phyloP scores from a whole-genome alignment of 1,140 invertebrate genomes.

The Trichoplusia ni region DNA sequence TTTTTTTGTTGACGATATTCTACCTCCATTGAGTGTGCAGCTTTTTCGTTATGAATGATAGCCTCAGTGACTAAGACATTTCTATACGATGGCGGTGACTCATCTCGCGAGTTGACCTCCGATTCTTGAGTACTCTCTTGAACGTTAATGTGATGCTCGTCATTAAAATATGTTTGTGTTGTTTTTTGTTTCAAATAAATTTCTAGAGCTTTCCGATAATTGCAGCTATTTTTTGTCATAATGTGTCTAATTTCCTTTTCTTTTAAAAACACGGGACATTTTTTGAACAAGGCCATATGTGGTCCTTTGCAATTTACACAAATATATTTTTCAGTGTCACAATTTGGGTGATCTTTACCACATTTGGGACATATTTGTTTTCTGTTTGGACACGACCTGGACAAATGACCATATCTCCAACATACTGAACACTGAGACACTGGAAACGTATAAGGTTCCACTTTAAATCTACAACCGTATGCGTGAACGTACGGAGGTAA shows the following conservation, averaged over 20 bases:
- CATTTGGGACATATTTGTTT: conserved; percentile 22
- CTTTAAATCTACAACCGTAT: conserved; percentile 22
- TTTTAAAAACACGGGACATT: conserved; percentile 39
- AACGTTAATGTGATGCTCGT: too few relatives aligned
- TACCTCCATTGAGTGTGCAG: too few relatives aligned
- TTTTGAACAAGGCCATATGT: conserved; percentile 37
- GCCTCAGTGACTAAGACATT: too few relatives aligned
- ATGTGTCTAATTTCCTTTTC: conserved; percentile 41
- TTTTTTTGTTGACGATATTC: too few relatives aligned
- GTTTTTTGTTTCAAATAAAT: background rate
- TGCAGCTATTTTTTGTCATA: conserved; percentile 31
- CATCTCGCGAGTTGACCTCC: too few relatives aligned
- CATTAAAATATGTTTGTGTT: background rate
- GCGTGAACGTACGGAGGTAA: conserved; percentile 36
- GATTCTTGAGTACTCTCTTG: too few relatives aligned
- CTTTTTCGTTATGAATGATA: too few relatives aligned
- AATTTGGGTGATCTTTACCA: conserved; percentile 1
- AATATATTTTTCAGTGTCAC: background rate
- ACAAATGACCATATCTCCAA: conserved; percentile 32
- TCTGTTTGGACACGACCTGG: conserved; percentile 28
- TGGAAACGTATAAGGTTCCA: conserved; percentile 33
- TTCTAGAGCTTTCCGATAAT: conserved; percentile 6
- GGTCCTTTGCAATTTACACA: conserved; percentile 28
- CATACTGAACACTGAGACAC: conserved; percentile 29
- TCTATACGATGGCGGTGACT: too few relatives aligned